Conservation (phyloP, 1,140 invertebrate species). For the Lordiphosa clarofinis region DNA sequence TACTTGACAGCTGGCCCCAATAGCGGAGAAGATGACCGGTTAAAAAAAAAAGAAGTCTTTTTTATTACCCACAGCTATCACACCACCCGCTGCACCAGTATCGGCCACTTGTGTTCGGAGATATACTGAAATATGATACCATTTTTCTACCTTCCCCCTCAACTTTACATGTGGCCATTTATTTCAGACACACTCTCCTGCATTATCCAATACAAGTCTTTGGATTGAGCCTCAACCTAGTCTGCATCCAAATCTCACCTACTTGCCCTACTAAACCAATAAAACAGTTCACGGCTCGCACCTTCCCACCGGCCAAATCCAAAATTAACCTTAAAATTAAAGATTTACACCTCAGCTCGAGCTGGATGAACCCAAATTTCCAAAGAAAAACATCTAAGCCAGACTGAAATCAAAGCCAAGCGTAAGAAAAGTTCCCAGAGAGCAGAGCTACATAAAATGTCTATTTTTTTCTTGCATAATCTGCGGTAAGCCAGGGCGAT, state of each 20-base stretch:
- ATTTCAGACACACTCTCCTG: background rate
- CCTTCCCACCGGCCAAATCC: slow-evolving; percentile 12
- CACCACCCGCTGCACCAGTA: too few relatives aligned
- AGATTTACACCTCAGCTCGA: slow-evolving; percentile 49
- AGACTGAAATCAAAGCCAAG: slow-evolving; percentile 26
- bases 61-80: too few relatives aligned
- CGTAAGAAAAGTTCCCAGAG: slow-evolving; percentile 29
- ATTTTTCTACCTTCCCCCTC: too few relatives aligned
- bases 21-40: too few relatives aligned
- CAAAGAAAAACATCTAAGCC: slow-evolving; percentile 14
- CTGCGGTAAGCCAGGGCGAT: slow-evolving; percentile 61
- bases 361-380: slow-evolving; percentile 20
- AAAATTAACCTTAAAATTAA: slow-evolving; percentile 59
- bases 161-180: too few relatives aligned
- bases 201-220: slow-evolving; percentile 8
- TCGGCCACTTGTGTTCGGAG: too few relatives aligned
- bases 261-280: slow-evolving; percentile 55
- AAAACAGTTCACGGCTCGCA: slow-evolving; percentile 51
- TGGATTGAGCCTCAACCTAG: background rate
- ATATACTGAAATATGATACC: too few relatives aligned
- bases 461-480: slow-evolving; percentile 55
- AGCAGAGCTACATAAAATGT: background rate
- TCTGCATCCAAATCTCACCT: background rate
- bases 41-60: too few relatives aligned
- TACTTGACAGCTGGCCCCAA: too few relatives aligned